Percentiles rank a stretch among this genome's conserved stretches.
phyloP scores from a whole-genome alignment of 2,888 invertebrate genomes.

The Philhelius pedissequus region DNA sequence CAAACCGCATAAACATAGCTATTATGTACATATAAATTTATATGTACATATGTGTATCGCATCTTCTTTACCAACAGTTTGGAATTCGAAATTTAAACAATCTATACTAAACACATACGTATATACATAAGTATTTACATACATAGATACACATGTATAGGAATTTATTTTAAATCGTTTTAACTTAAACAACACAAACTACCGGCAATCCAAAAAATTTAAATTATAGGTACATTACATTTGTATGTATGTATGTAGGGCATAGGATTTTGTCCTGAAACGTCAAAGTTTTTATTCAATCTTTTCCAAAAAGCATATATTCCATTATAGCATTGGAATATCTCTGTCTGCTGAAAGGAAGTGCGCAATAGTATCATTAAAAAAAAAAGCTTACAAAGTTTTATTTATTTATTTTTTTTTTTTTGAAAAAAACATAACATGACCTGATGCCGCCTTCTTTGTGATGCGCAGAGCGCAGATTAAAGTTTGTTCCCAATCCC shows the following conservation, averaged over 20 bases:
- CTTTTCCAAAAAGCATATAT: conserved; percentile 6
- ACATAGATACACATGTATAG: no score
- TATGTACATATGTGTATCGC: no score
- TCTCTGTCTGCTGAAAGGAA: background rate
- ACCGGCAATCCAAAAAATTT: background rate
- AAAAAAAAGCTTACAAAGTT: background rate
- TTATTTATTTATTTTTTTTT: background rate
- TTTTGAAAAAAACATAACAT: background rate
- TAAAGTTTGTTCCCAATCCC: background rate
- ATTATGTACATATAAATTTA: no score
- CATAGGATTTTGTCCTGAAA: background rate
- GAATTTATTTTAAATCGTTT: no score
- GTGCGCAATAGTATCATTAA: conserved; percentile 44
- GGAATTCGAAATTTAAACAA: no score
- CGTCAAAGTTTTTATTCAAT: conserved; percentile 4
- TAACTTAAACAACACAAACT: background rate
- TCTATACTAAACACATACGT: no score
- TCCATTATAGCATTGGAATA: conserved; percentile 53
- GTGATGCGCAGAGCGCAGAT: conserved; percentile 43
- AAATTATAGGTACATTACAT: no score
- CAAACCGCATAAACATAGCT: no score
- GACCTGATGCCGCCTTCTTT: background rate
- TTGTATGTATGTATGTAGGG: no score
- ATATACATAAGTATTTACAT: no score
- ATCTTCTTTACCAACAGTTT: no score